Evolutionary conservation across 2,888 invertebrate genomes (phyloP), one percentile per base, ranked within the genome.

Genomic region (Xylota sylvarum): DNA sequence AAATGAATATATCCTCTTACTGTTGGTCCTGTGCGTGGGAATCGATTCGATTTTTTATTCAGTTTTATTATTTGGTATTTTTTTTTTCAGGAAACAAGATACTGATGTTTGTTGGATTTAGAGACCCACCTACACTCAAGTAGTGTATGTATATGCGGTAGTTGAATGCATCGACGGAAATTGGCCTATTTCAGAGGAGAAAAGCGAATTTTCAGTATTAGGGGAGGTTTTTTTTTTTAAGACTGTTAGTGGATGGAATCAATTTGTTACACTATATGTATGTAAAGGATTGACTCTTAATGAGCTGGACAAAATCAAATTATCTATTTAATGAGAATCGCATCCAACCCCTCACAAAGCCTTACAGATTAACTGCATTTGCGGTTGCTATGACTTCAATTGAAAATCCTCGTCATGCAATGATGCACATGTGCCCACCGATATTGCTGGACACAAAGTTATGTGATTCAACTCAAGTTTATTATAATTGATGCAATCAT

Each of bases 141-240:
- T 27, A 43, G 40, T 81, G 23, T 58, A 32, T 81, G 19, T 17
- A n/a, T n/a, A n/a, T n/a, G n/a, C n/a, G 17, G n/a, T 55, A 40
- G 14, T 17, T 35, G 43, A 50, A 78, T 52, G 74, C 46, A 70
- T 58, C 58, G 37, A 52, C 70, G 84, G 84, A 85, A 85, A 85
- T 85, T 80, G 84, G 70, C 58, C 79, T 56, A 80, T 84, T 84
- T 46, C 23, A 9, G 19, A 62, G 12, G 12, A 78, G 37, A 78
- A 72, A 67, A 6, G 40, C 37, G 19, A 35, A 35, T 72, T 77
- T 19, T 72, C 32, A 77, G 46, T 69, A n/a, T n/a, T n/a, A n/a
- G n/a, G n/a, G n/a, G n/a, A n/a, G n/a, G n/a, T 23, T 55, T 17
- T 46, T 65, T 58, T 14, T 32, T 43, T 43, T 17, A 30, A 43